Conservation (phyloP, 1,140 invertebrate species). For the Pachyrhynchus sulphureomaculatus region DNA sequence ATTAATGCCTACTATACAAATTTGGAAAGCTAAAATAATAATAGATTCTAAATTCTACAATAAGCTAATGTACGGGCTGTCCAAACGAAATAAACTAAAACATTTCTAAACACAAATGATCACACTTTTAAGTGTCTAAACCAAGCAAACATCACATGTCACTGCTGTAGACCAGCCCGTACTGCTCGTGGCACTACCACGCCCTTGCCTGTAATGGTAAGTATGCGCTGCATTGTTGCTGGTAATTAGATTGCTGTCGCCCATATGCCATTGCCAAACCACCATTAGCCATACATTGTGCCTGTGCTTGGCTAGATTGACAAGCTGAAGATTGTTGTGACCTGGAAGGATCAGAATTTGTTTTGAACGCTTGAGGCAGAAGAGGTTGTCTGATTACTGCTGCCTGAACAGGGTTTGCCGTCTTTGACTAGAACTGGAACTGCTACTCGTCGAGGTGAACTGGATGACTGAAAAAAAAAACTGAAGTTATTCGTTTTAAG, state of each 20-base stretch:
- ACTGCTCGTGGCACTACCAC: constrained; percentile 65
- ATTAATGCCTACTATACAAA: no score
- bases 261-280: constrained; percentile 61
- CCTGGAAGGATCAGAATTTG: constrained; percentile 50
- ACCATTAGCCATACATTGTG: constrained; percentile 64
- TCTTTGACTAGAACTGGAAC: constrained; percentile 96
- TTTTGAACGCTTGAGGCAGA: constrained; percentile 51
- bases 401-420: constrained; percentile 84
- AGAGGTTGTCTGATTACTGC: constrained; percentile 53
- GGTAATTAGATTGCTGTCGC: constrained; percentile 64
- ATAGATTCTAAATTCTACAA: no score
- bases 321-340: constrained; percentile 49
- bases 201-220: constrained; percentile 81
- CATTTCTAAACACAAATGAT: neutral
- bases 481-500: no score
- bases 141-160: constrained; percentile 28
- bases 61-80: constrained; percentile 9
- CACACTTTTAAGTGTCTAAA: neutral
- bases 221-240: constrained; percentile 80
- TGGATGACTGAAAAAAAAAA: constrained; percentile 68
- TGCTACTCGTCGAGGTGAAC: constrained; percentile 87
- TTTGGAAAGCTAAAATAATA: no score
- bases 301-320: constrained; percentile 53
- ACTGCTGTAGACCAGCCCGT: constrained; percentile 36
- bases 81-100: neutral